Evolutionary conservation across 2,113 vertebrate genomes (phyloP).

Genomic region (Limanda limanda): DNA sequence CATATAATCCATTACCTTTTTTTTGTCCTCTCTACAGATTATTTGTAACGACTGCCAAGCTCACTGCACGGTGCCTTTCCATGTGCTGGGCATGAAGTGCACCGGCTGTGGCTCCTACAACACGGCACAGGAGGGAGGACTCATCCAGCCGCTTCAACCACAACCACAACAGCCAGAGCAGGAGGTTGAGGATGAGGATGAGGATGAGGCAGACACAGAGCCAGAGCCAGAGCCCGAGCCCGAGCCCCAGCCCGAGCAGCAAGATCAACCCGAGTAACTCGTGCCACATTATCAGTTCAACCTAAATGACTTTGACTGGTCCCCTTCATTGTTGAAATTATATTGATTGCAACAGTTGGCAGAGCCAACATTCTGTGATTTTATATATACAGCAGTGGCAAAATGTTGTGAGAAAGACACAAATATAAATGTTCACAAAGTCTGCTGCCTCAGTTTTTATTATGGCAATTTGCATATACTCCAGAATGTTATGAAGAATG

Average conservation of each 20-base stretch:
- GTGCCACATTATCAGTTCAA: neutral
- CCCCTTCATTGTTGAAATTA: neutral
- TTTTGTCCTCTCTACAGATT: conserved; percentile 79
- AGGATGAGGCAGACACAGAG: conserved; percentile 36
- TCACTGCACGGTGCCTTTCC: conserved; percentile 89
- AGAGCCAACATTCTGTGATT: conserved; percentile 1
- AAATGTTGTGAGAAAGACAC: too few species aligned
- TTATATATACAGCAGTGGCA: neutral
- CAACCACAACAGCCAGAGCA: conserved; percentile 21
- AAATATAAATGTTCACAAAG: too few species aligned
- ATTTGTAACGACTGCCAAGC: conserved; percentile 94
- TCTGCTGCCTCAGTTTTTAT: too few species aligned
- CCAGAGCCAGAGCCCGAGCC: conserved; percentile 38
- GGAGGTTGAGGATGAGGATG: conserved; percentile 21
- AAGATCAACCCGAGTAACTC: conserved; percentile 20
- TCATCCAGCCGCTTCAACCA: conserved; percentile 70
- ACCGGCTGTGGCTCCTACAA: conserved; percentile 92
- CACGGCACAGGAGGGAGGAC: conserved; percentile 88
- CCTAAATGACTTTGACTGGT: neutral
- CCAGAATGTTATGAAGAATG: too few species aligned
- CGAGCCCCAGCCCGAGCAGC: conserved; percentile 40
- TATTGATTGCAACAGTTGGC: conserved; percentile 15
- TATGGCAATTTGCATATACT: too few species aligned
- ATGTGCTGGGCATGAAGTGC: conserved; percentile 96
- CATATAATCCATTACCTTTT: neutral